Conservation (phyloP, 1,140 invertebrate genomes). For the Polyergus mexicanus region DNA sequence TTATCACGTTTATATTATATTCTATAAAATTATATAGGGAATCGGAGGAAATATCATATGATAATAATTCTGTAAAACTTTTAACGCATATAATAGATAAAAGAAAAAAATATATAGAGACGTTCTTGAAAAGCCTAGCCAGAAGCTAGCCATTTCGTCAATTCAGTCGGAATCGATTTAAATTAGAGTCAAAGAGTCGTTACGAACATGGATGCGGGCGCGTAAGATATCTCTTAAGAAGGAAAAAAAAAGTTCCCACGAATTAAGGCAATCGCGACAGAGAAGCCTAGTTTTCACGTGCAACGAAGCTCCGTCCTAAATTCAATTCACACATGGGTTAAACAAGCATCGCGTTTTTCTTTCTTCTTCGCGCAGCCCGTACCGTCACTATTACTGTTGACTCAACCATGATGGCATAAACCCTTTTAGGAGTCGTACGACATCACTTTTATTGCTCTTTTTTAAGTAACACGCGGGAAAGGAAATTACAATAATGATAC, state of each 20-base stretch:
- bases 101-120: background rate
- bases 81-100: background rate
- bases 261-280: constrained; percentile 45
- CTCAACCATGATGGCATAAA: constrained; percentile 35
- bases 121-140: background rate
- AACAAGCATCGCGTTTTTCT: constrained; percentile 58
- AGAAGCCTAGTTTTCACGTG: constrained; percentile 61
- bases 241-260: constrained; percentile 73
- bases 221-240: constrained; percentile 42
- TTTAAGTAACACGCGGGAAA: constrained; percentile 4
- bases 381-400: constrained; percentile 39
- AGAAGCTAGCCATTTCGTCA: constrained; percentile 26
- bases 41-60: background rate
- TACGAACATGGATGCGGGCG: constrained; percentile 65
- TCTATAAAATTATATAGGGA: background rate
- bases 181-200: constrained; percentile 50
- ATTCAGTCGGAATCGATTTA: constrained; percentile 35
- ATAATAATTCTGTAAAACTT: background rate
- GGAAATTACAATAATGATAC: background rate
- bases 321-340: constrained; percentile 71
- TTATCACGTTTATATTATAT: background rate
- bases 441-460: constrained; percentile 34
- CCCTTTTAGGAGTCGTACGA: constrained; percentile 24
- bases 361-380: constrained; percentile 44
- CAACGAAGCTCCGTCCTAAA: constrained; percentile 57